Evolutionary conservation across 2,888 invertebrate species (phyloP).

Genomic region (Heliconius ismenius): DNA sequence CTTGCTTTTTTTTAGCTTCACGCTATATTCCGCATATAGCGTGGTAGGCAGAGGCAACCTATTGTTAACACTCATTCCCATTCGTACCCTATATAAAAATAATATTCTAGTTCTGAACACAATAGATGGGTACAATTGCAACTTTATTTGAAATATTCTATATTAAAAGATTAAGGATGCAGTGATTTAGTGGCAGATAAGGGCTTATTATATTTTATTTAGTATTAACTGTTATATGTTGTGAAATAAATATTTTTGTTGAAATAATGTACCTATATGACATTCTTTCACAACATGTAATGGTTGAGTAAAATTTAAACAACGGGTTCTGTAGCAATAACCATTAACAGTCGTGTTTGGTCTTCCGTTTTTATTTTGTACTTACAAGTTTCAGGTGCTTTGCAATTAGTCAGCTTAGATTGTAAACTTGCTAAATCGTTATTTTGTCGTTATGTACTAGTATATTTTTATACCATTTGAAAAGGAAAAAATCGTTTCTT

Average conservation of each 20-base stretch:
- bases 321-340: conserved; percentile 70
- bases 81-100: not conserved
- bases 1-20: conserved; percentile 15
- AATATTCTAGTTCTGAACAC: not conserved
- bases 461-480: too few relatives aligned
- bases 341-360: conserved; percentile 64
- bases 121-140: conserved; percentile 40
- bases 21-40: not conserved
- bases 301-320: conserved; percentile 53
- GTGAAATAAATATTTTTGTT: conserved; percentile 31
- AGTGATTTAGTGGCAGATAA: conserved; percentile 37
- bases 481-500: too few relatives aligned
- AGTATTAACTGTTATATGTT: conserved; percentile 36
- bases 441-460: too few relatives aligned
- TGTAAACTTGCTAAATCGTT: too few relatives aligned
- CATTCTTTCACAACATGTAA: conserved; percentile 50
- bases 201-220: conserved; percentile 31
- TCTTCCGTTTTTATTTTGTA: conserved; percentile 75
- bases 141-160: conserved; percentile 28
- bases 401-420: conserved; percentile 45
- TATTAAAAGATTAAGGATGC: conserved; percentile 32
- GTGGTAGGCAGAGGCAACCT: not conserved
- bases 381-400: conserved; percentile 74
- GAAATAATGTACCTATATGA: not conserved
- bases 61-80: not conserved